Percentiles rank a stretch among this genome's conserved stretches.
Evolutionary conservation across 2,888 invertebrate species (phyloP).

Genomic region (Eulithis testata): DNA sequence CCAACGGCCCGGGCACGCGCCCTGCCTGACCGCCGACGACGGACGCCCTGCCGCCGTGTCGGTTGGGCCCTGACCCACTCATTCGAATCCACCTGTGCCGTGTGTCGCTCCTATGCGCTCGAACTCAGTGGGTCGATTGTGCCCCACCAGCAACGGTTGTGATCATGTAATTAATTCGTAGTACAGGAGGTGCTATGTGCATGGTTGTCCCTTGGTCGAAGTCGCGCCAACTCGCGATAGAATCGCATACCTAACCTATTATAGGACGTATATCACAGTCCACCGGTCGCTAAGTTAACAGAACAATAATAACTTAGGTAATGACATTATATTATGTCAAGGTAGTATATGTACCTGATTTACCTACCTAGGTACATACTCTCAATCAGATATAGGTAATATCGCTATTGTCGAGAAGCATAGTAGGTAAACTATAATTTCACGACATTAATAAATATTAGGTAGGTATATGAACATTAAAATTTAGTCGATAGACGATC

Average conservation of each 20-base stretch:
- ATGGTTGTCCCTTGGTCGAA: constrained; percentile 29
- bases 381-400: no score
- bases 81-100: constrained; percentile 12
- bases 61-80: constrained; percentile 49
- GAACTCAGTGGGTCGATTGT: neutral
- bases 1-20: constrained; percentile 52
- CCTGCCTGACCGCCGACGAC: constrained; percentile 22
- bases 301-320: constrained; percentile 66
- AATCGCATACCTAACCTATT: constrained; percentile 28
- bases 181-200: neutral
- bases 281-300: constrained; percentile 38
- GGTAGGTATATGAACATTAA: no score
- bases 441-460: no score
- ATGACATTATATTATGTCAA: constrained; percentile 45
- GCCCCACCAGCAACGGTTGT: constrained; percentile 3
- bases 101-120: constrained; percentile 2
- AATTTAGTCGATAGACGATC: no score
- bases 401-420: no score
- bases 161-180: constrained; percentile 7
- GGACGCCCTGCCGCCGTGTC: constrained; percentile 37
- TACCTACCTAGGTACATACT: no score
- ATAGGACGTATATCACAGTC: constrained; percentile 29
- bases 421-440: no score
- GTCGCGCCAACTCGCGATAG: constrained; percentile 42
- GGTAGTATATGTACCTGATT: constrained; percentile 29